Conservation (phyloP, 2,113 vertebrate genomes). For the Actinemys pallida region DNA sequence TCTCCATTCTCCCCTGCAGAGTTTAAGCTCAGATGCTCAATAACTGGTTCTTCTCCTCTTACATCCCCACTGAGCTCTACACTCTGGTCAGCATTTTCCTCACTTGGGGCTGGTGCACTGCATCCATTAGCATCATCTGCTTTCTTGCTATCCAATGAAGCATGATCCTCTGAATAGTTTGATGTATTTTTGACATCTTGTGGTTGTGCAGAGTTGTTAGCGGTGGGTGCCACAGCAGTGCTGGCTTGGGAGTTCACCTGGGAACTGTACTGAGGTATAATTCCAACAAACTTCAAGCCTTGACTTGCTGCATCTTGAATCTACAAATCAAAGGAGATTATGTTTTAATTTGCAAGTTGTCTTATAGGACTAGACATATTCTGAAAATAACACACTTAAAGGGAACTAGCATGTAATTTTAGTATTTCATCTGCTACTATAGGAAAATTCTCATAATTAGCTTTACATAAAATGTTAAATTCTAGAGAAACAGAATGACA, state of each 20-base stretch:
- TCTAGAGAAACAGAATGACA: neutral
- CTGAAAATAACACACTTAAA: slow-evolving; percentile 62
- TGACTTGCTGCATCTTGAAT: slow-evolving; percentile 94
- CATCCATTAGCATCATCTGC: slow-evolving; percentile 41
- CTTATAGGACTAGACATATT: slow-evolving; percentile 46
- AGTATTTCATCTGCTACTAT: slow-evolving; percentile 53
- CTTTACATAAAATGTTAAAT: slow-evolving; percentile 21
- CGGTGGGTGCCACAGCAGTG: slow-evolving; percentile 67
- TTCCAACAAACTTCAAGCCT: slow-evolving; percentile 93
- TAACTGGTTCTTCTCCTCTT: slow-evolving; percentile 29
- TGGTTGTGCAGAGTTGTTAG: slow-evolving; percentile 79
- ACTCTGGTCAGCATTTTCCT: slow-evolving; percentile 31
- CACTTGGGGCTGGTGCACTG: neutral
- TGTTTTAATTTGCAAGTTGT: slow-evolving; percentile 71
- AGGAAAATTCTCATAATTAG: slow-evolving; percentile 26
- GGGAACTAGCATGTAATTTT: slow-evolving; percentile 29
- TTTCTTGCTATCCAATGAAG: slow-evolving; percentile 43
- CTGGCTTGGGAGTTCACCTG: slow-evolving; percentile 66
- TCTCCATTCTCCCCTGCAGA: neutral
- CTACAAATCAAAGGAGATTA: slow-evolving; percentile 80
- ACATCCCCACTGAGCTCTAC: slow-evolving; percentile 29
- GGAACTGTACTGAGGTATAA: slow-evolving; percentile 88
- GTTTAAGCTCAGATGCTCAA: slow-evolving; percentile 37
- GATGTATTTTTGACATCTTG: slow-evolving; percentile 52
- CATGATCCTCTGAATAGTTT: slow-evolving; percentile 23